Evolutionary conservation across 1,140 invertebrate genomes (phyloP), one percentile per base, ranked within the genome.

Genomic region (Nixonia krombeini): DNA sequence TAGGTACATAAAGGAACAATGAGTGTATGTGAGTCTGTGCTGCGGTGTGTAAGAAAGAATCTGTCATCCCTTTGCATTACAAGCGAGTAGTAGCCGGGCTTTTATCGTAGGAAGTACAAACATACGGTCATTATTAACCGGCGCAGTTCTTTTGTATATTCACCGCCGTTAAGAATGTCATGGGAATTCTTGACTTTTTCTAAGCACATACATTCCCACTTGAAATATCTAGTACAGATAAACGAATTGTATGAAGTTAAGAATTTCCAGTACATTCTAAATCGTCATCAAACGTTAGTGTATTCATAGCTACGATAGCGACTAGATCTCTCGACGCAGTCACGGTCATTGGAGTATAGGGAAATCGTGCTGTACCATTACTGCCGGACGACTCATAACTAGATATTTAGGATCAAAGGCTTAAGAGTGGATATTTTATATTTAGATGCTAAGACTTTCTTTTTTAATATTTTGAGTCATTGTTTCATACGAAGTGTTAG

Each of bases 21-120:
- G 17, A 53, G 18, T 5, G 35, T 42, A 45, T 41, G n/a, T 31
- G 9, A 6, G 28, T 29, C 10, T 29, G 28, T 9, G 28, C 9
- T 9, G 52, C 41, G 13, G 8, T 41, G 25, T 28, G 17, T n/a
- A 55, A 51, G 16, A 13, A 13, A 33, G 21, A 10, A 12, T 44
- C 33, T n/a, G 7, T 4, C 41, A 23, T 28, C 6, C 17, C 21
- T 33, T 46, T 29, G 16, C 28, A 31, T 29, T 9, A 29, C 2
- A 38, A 21, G 35, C 38, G 38, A 45, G 44, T 61, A 61, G 41
- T 8, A 10, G 9, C n/a, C 52, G 52, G 41, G 23, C 21, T 46
- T 46, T 47, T 40, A 46, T 4, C 9, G 13, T 52, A 59, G 47
- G 3, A 46, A 61, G 49, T 47, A 47, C 42, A 52, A 47, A 50